phyloP scores from a whole-genome alignment of 2,113 vertebrate species.

The Lasiurus borealis region DNA sequence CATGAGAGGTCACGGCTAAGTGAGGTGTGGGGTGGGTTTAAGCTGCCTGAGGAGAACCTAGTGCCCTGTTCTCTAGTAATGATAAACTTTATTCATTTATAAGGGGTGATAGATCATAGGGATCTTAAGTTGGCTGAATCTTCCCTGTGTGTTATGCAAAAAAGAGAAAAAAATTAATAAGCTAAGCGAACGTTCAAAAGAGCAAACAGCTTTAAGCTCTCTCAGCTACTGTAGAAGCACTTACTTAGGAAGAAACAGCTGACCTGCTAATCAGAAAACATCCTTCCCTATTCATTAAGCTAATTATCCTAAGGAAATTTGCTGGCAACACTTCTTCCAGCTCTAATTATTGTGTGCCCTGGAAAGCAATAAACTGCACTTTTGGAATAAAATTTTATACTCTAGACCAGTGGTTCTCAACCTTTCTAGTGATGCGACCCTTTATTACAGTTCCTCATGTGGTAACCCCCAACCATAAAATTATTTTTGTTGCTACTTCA shows the following conservation, averaged over 20 bases:
- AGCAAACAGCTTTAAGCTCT: slow-evolving; percentile 3
- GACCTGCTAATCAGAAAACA: slow-evolving; percentile 76
- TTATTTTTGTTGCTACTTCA: no score
- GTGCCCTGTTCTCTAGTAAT: not conserved
- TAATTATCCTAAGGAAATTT: slow-evolving; percentile 66
- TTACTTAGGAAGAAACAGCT: slow-evolving; percentile 57
- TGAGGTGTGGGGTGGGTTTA: not conserved
- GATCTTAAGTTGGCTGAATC: not conserved
- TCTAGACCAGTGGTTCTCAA: not conserved
- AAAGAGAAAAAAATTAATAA: slow-evolving; percentile 7
- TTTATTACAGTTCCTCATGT: no score
- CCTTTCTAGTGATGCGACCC: no score
- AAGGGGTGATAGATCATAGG: not conserved
- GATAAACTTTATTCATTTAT: not conserved
- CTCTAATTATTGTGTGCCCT: slow-evolving; percentile 73
- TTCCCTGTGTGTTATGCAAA: not conserved
- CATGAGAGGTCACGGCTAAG: not conserved
- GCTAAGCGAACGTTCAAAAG: not conserved
- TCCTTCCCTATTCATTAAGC: slow-evolving; percentile 71
- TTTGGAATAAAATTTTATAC: slow-evolving; percentile 56
- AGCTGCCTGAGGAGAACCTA: not conserved
- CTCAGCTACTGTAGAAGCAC: slow-evolving; percentile 6
- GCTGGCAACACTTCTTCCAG: slow-evolving; percentile 41
- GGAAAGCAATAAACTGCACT: slow-evolving; percentile 62
- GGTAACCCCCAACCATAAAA: no score